phyloP scores from a whole-genome alignment of 1,140 invertebrate species.

The Diorhabda elongata region DNA sequence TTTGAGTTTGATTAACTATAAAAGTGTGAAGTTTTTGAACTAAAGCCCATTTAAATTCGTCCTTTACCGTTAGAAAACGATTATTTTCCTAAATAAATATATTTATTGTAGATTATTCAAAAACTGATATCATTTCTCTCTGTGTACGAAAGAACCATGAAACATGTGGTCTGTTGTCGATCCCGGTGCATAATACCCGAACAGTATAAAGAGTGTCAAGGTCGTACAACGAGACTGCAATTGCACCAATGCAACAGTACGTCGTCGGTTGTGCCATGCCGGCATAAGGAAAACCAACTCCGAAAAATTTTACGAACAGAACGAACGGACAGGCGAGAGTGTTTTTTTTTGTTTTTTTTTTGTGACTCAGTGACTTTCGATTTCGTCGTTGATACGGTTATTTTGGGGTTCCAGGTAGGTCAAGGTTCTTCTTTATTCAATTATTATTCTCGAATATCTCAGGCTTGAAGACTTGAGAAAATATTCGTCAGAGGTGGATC shows the following conservation, averaged over 20 bases:
- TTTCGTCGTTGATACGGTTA: constrained; percentile 1
- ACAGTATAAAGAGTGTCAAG: constrained; percentile 43
- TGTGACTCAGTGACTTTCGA: constrained; percentile 11
- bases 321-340: neutral
- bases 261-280: constrained; percentile 19
- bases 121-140: neutral
- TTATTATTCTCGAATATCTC: too few species aligned
- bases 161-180: constrained; percentile 11
- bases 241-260: constrained; percentile 43
- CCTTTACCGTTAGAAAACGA: too few species aligned
- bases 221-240: constrained; percentile 42
- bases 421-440: constrained; percentile 2
- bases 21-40: too few species aligned
- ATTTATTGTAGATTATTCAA: too few species aligned
- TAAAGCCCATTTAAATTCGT: too few species aligned
- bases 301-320: neutral
- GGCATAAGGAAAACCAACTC: constrained; percentile 15
- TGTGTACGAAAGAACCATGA: constrained; percentile 7
- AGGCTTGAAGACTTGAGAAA: too few species aligned
- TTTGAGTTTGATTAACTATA: too few species aligned
- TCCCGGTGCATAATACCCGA: constrained; percentile 16
- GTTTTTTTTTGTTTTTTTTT: neutral
- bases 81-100: too few species aligned
- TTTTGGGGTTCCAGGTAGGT: neutral
- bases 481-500: too few species aligned